Evolutionary conservation across 2,113 vertebrate genomes (phyloP).

Genomic region (Arvicanthis niloticus): DNA sequence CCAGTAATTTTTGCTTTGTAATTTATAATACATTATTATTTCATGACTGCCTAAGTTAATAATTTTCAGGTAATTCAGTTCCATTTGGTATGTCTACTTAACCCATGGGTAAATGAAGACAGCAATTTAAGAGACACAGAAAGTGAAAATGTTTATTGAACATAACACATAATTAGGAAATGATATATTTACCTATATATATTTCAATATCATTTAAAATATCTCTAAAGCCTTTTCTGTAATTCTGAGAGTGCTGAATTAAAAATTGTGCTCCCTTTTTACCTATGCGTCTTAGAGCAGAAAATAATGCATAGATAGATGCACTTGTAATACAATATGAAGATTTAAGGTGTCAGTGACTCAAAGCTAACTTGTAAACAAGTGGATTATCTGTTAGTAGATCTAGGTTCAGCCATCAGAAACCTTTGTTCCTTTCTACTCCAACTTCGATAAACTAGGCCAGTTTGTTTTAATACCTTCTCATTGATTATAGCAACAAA

Average conservation of each 20-base stretch:
- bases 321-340: not conserved
- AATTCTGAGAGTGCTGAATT: not conserved
- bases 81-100: not conserved
- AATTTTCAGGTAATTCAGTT: slow-evolving; percentile 35
- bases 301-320: not conserved
- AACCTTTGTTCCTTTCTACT: slow-evolving; percentile 3
- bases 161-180: slow-evolving; percentile 23
- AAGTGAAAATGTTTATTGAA: not conserved
- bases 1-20: not conserved
- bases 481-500: slow-evolving; percentile 80
- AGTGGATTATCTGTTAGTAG: not conserved
- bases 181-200: not conserved
- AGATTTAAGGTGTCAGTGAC: not conserved
- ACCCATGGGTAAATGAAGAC: slow-evolving; percentile 10
- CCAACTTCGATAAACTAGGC: slow-evolving; percentile 73
- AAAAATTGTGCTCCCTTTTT: slow-evolving; percentile 20
- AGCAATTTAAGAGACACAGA: not conserved
- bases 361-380: not conserved
- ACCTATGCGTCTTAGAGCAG: not conserved
- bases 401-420: not conserved
- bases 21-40: slow-evolving; percentile 23
- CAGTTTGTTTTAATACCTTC: slow-evolving; percentile 73
- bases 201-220: not conserved
- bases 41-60: not conserved
- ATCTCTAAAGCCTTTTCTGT: not conserved